Base-by-base conservation (phyloP, 2,888 invertebrate genomes). In the Eustalomyia histrio region DNA sequence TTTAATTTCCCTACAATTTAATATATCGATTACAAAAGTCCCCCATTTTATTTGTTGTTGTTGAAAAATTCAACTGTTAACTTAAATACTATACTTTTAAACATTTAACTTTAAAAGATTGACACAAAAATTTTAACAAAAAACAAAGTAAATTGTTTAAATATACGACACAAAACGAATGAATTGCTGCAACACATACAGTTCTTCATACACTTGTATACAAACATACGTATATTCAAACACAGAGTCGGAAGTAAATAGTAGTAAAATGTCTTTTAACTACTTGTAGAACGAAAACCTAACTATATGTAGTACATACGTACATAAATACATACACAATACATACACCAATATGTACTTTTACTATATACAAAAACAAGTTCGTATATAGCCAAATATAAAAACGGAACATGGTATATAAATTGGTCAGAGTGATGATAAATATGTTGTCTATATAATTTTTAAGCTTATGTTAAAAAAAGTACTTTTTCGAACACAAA, bases 21-120 rank as follows among this genome's bases (percentile, higher is more conserved):
- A 81, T 57, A 81, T 81, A 81, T 81, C 81, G 81, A 81, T 81
- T 81, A 43, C 74, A 67, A 78, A 71, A 78, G 81, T 81, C 67
- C 74, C 67, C 78, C 50, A 67, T 74, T 78, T 65, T 29, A 7
- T 10, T 14, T 39, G 39, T 55, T 29, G 21, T 60, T 43, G 33
- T 29, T 21, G 21, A 76, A 60, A 79, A 63, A 61, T 63, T 33
- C 61, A 72, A 67, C 17, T 55, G 57, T 39, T 58, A 69, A 76
- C 69, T 58, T 17, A 71, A 69, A 64, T 58, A 57, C 21, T 14
- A 24, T 63, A 76, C 50, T 63, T 58, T 78, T 74, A 55, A 81
- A 61, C 78, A 78, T 81, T 78, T 55, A 74, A 78, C 61, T 75
- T 74, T 81, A 71, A 81, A 75, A 75, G 74, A 75, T 64, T 78